Base-by-base conservation (phyloP, 2,113 vertebrate species). In the Spea bombifrons region DNA sequence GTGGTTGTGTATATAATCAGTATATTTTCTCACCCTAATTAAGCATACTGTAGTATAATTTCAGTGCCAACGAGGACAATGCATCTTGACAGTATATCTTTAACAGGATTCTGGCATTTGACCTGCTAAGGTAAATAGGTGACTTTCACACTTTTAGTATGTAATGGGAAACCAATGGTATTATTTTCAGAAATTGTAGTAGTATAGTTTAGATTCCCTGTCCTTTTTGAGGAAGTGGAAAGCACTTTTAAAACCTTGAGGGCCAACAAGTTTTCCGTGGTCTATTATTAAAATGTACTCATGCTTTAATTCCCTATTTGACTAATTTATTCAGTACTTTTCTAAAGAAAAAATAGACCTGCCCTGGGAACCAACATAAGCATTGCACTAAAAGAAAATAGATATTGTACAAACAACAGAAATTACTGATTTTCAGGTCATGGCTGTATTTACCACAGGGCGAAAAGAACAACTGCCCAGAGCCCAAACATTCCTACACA, bases 271-370 rank as follows among this genome's bases (percentile, higher is more conserved):
- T 59, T 59, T 59, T 59, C 12, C 55, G 4, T 13, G 10, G 55
- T 59, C 55, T 59, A 59, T 59, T 59, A 59, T 59, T 59, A 59
- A 59, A 59, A 59, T 59, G 10, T 59, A 13, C 55, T 59, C 10
- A 13, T 59, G 55, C 15, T 59, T 59, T 59, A 59, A 59, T 59
- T 59, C 55, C 55, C 55, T 13, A 59, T 59, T 59, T 59, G 55
- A 59, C 55, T 59, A 59, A 59, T 59, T 59, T 59, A 59, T 59
- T 59, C 55, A 59, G 15, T 59, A 59, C 55, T 13, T 59, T 59
- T 59, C 55, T 59, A 59, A 59, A 59, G 55, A 59, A 59, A 59
- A 59, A 59, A 9, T 59, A 59, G 55, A 59, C 55, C 2, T 59
- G 55, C 55, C 55, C 55, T 59, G 55, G 55, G 55, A 59, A 13